These are phyloP conservation scores for Poicephalus gulielmi DNA, from an alignment of 2,113 vertebrate species.

Conservation along the genomic window DNA sequence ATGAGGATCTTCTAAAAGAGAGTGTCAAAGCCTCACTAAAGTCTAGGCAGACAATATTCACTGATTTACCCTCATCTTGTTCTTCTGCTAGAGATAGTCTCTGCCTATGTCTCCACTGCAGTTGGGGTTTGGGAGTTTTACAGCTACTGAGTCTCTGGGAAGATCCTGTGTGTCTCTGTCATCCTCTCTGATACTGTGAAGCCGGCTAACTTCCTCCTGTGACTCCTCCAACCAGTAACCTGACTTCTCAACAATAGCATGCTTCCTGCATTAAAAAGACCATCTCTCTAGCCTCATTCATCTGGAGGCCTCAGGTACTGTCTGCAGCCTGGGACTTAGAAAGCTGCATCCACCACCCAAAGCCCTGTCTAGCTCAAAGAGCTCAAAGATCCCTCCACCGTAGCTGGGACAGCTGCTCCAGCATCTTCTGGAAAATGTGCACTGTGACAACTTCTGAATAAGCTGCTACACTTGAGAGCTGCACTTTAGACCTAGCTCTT, in stretches of 20 bases:
- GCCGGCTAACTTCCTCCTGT: not conserved
- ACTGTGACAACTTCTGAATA: not conserved
- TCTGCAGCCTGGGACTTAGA: not conserved
- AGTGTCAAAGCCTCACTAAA: not conserved
- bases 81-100: not conserved
- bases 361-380: not conserved
- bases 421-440: not conserved
- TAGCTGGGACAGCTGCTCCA: not conserved
- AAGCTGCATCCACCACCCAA: not conserved
- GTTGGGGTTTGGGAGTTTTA: not conserved
- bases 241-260: not conserved
- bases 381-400: not conserved
- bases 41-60: not conserved
- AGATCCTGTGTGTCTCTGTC: not conserved
- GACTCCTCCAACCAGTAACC: not conserved
- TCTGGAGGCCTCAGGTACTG: not conserved
- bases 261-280: not conserved
- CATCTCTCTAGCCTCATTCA: not conserved
- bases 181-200: not conserved
- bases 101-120: not conserved
- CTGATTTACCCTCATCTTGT: not conserved
- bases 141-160: not conserved
- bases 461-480: not conserved
- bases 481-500: not conserved
- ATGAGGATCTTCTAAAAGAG: not conserved